phyloP scores from a whole-genome alignment of 2,113 vertebrate species.

The Balaeniceps rex region DNA sequence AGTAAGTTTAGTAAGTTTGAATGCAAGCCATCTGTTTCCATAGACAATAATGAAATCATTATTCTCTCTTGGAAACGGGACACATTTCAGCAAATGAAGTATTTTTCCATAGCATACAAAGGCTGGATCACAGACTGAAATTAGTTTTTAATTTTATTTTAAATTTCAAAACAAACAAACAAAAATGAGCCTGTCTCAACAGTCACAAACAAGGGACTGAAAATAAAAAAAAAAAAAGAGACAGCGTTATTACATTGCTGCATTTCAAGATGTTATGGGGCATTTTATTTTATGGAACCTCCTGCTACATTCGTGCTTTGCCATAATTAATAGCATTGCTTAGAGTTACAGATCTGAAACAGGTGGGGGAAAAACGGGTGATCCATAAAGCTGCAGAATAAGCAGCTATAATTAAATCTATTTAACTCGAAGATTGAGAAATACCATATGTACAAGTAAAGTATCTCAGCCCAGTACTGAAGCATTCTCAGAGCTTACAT shows the following conservation, averaged over 20 bases:
- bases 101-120: slow-evolving; percentile 42
- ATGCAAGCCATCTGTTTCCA: slow-evolving; percentile 57
- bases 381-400: slow-evolving; percentile 49
- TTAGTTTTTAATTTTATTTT: slow-evolving; percentile 32
- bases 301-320: not conserved
- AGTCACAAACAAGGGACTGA: not conserved
- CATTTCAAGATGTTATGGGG: not conserved
- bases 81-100: slow-evolving; percentile 20
- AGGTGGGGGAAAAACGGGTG: slow-evolving; percentile 21
- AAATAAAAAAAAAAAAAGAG: not conserved
- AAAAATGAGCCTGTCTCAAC: not conserved
- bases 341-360: slow-evolving; percentile 59
- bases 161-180: slow-evolving; percentile 7
- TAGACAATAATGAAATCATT: slow-evolving; percentile 69
- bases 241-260: not conserved
- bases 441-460: slow-evolving; percentile 14
- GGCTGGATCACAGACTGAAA: not conserved
- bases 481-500: slow-evolving; percentile 15
- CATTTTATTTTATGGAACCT: slow-evolving; percentile 8
- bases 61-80: slow-evolving; percentile 58
- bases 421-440: slow-evolving; percentile 44
- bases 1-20: slow-evolving; percentile 50
- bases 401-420: slow-evolving; percentile 59
- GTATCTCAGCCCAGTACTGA: not conserved
- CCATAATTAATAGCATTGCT: slow-evolving; percentile 42